Base-by-base conservation (phyloP, 1,140 invertebrate species). In the Augochlora pura region DNA sequence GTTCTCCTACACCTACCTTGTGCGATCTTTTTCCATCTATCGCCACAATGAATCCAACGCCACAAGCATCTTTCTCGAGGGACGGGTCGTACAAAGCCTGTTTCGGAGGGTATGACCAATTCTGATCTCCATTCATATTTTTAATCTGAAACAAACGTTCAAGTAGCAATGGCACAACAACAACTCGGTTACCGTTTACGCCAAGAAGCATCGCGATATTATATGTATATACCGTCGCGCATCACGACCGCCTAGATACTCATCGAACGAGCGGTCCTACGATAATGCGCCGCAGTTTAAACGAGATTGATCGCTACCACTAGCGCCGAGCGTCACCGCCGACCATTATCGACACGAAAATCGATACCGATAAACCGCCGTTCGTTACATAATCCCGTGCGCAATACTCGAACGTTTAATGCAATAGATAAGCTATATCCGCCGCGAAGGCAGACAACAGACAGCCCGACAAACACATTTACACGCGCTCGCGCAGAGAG, bases 31-130 rank as follows among this genome's bases (percentile, higher is more conserved):
- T 95, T 82, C 99, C 99, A 95, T 99, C 97, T 92, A 99, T 99
- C 91, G 97, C 97, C 87, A 99, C 98, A 85, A 99, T 98, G 93
- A 99, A 99, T 82, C 99, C 99, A 88, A 99, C 99, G 80, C 99
- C 99, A 90, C 99, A 99, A 80, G 98, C 98, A 91, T 99, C 99
- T 89, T 96, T 97, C 94, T 99, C 99, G 89, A 96, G 96, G 84
- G 95, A 94, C 63, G 98, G 98, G 94, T 99, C 97, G 94, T 99
- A 99, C 83, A 99, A 95, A 91, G 98, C 98, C 94, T 97, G 95
- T 86, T 93, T 93, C 71, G 86, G 83, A 73, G 92, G 92, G 82
- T 91, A 82, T 78, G 89, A 89, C 92, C 91, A 93, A 72, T 88
- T 82, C 82, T 93, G 90, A 84, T 87, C 88, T 85, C 81, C 89